Base-by-base conservation (phyloP, 2,113 vertebrate genomes). In the Cynoglossus semilaevis region DNA sequence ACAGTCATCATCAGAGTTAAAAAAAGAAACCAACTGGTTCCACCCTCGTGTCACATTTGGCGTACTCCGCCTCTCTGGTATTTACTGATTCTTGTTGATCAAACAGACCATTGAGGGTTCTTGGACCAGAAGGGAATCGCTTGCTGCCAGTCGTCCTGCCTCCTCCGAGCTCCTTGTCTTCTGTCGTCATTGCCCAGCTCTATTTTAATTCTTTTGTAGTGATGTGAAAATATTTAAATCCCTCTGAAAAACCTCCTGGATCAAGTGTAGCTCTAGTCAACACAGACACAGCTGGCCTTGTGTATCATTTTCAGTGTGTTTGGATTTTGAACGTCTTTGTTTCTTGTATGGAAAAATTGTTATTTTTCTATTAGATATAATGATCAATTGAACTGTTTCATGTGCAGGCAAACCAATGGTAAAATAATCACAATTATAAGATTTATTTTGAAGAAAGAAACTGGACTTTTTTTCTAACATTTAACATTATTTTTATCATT, bases 31-130 rank as follows among this genome's bases (percentile, higher is more conserved):
- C 16, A 43, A 47, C 66, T 64, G 58, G 82, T 77, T 63, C 66
- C 8, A 63, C 60, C 51, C 50, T 77, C 72, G 63, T 77, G 67
- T 77, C 70, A 79, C 59, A 79, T 80, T 80, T 78, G 50, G 70
- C 79, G 51, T 55, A 74, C 51, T 56, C 55, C 11, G 55, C 47
- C 54, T 34, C 48, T 75, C 61, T 58, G 17, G 58, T 83, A 14
- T 49, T 70, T 29, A 0, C 7, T 6, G 41, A 69, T 74, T 70
- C 67, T 80, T 61, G 76, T 40, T 67, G 67, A 86, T 85, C 84
- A 70, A 38, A 37, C 42, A 81, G 67, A 81, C 69, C 72, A 67
- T 61, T 12, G 41, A 67, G 67, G 73, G 44, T 72, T 74, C 54
- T 67, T 7, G 15, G 48, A 63, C 63, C 64, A 41, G n/a, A 59